These are phyloP conservation scores for Ichneumoninae sp. DNA, from an alignment of 2,888 invertebrate genomes.

Conservation along the genomic window DNA sequence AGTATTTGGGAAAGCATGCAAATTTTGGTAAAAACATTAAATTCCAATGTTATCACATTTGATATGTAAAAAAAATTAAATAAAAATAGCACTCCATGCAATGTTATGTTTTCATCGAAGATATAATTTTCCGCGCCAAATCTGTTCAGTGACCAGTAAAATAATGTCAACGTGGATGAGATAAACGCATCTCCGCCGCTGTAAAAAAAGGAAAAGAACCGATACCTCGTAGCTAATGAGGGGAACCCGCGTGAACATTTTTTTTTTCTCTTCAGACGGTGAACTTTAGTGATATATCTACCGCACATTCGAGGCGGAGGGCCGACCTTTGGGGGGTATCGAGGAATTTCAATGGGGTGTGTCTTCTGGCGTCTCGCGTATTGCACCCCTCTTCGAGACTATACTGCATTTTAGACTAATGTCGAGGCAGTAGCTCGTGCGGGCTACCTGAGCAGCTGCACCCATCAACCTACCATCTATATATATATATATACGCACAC, in stretches of 20 bases:
- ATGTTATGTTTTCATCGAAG: neutral
- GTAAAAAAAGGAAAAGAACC: neutral
- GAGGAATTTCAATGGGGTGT: slow-evolving; percentile 59
- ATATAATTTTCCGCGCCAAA: neutral
- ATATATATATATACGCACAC: slow-evolving; percentile 15
- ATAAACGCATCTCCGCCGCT: neutral
- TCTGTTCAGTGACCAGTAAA: neutral
- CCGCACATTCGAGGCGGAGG: slow-evolving; percentile 38
- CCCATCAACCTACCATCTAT: slow-evolving; percentile 46
- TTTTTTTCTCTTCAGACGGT: slow-evolving; percentile 48
- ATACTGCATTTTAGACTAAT: slow-evolving; percentile 75
- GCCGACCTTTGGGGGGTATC: slow-evolving; percentile 44
- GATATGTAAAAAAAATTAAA: neutral
- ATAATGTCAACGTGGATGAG: neutral
- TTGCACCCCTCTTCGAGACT: slow-evolving; percentile 48
- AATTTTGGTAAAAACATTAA: neutral
- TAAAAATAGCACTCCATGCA: neutral
- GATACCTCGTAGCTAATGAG: slow-evolving; percentile 40
- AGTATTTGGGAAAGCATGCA: neutral
- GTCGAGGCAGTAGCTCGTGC: slow-evolving; percentile 82
- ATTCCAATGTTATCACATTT: neutral
- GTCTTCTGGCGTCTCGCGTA: slow-evolving; percentile 29
- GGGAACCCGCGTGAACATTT: slow-evolving; percentile 33
- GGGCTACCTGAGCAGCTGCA: slow-evolving; percentile 82
- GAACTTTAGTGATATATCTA: slow-evolving; percentile 51